Conservation (phyloP, 2,113 vertebrate species). For the Glareola pratincola region DNA sequence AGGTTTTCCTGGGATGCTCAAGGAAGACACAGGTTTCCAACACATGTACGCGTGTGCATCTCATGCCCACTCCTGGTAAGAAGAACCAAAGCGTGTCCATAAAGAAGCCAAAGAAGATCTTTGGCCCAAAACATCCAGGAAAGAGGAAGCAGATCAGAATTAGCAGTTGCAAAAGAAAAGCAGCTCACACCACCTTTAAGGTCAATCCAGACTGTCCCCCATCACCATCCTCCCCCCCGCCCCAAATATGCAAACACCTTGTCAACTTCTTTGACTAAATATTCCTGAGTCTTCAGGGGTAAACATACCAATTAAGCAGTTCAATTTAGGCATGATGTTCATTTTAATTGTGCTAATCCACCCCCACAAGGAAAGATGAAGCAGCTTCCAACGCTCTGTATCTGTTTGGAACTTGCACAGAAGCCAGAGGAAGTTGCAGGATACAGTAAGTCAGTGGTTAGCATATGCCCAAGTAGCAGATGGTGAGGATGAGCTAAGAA, state of each 20-base stretch:
- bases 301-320: constrained; percentile 69
- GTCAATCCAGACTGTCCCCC: neutral
- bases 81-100: neutral
- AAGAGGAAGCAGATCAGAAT: neutral
- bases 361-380: constrained; percentile 62
- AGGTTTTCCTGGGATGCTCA: neutral
- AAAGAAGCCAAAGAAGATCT: neutral
- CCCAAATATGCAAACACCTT: neutral
- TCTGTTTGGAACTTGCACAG: constrained; percentile 64
- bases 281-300: constrained; percentile 44
- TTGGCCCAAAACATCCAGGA: neutral
- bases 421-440: constrained; percentile 65
- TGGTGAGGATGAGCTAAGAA: constrained; percentile 50
- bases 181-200: neutral
- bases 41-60: fast-evolving
- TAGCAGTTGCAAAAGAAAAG: neutral
- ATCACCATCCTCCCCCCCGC: neutral
- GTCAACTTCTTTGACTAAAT: constrained; percentile 45
- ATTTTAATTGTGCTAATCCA: constrained; percentile 70
- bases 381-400: constrained; percentile 43
- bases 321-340: constrained; percentile 69
- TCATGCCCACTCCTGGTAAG: neutral
- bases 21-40: neutral
- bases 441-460: constrained; percentile 64
- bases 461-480: constrained; percentile 60